Conservation (phyloP, 2,113 vertebrate genomes). For the Phalacrocorax pelagicus region DNA sequence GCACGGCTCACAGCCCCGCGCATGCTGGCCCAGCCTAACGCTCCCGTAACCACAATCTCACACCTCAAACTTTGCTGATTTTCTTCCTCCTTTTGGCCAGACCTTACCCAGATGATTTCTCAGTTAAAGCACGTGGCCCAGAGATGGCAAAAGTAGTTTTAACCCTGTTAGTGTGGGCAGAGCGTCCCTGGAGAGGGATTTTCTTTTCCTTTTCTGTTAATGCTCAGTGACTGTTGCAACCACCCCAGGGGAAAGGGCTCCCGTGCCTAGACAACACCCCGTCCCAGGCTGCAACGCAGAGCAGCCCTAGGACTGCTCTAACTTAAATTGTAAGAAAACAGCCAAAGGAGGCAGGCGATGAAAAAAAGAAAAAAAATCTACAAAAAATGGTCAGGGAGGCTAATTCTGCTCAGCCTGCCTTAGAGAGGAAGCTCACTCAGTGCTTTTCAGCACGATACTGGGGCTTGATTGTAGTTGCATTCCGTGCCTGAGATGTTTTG, state of each 20-base stretch:
- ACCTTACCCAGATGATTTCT: background rate
- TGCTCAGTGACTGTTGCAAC: background rate
- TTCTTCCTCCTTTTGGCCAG: background rate
- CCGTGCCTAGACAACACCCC: fast-evolving
- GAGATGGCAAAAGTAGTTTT: background rate
- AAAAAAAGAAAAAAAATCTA: background rate
- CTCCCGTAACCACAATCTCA: background rate
- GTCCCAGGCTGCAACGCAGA: background rate
- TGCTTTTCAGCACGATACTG: background rate
- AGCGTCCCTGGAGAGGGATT: background rate
- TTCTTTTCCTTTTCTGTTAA: background rate
- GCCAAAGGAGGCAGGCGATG: background rate
- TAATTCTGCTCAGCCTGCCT: background rate
- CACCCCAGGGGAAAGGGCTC: background rate
- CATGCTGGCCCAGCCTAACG: background rate
- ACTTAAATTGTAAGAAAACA: background rate
- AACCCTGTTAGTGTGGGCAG: background rate
- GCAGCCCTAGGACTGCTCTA: background rate
- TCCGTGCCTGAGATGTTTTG: background rate
- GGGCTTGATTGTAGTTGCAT: background rate
- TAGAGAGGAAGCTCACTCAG: background rate
- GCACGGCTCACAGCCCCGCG: background rate
- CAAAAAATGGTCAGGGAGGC: background rate
- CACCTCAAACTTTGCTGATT: background rate
- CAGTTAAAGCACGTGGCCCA: background rate